These are phyloP conservation scores for Sphenodon punctatus DNA, from an alignment of 2,797 vertebrate species.

Conservation along the genomic window DNA sequence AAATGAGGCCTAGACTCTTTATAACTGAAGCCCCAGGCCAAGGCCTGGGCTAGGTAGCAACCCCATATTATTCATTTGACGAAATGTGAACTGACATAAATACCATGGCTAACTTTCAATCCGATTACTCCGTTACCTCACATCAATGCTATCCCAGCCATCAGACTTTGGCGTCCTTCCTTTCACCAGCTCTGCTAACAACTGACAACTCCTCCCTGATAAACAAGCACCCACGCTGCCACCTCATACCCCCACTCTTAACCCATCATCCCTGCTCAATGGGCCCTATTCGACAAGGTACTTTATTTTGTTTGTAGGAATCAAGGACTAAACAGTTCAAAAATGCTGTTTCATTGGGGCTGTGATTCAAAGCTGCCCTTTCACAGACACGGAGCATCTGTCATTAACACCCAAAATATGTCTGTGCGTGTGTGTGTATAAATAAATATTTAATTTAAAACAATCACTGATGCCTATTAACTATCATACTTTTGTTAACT, in stretches of 20 bases:
- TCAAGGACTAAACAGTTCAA: conserved; percentile 77
- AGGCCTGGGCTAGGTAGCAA: conserved; percentile 86
- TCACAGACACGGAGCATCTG: conserved; percentile 42
- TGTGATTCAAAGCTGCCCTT: conserved; percentile 72
- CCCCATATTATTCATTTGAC: conserved; percentile 92
- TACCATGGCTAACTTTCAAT: conserved; percentile 94
- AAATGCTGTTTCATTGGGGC: conserved; percentile 72
- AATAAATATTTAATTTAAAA: not conserved
- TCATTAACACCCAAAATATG: conserved; percentile 2
- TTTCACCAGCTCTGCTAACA: conserved; percentile 87
- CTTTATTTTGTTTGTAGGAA: conserved; percentile 82
- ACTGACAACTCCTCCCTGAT: conserved; percentile 82
- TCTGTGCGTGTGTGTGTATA: accelerated
- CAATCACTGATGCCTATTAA: not conserved
- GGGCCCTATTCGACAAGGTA: conserved; percentile 88
- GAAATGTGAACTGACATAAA: conserved; percentile 97
- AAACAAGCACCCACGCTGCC: conserved; percentile 87
- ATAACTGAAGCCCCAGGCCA: conserved; percentile 82
- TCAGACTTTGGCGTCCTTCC: conserved; percentile 89
- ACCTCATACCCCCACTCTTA: conserved; percentile 86
- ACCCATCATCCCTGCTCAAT: conserved; percentile 87
- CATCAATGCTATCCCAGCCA: conserved; percentile 93
- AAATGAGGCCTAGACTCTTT: conserved; percentile 87
- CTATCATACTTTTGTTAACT: conserved; percentile 12
- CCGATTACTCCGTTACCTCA: conserved; percentile 93